Percentiles rank a stretch among this genome's conserved stretches.
Evolutionary conservation across 2,113 vertebrate species (phyloP).

Genomic region (Euleptes europaea): DNA sequence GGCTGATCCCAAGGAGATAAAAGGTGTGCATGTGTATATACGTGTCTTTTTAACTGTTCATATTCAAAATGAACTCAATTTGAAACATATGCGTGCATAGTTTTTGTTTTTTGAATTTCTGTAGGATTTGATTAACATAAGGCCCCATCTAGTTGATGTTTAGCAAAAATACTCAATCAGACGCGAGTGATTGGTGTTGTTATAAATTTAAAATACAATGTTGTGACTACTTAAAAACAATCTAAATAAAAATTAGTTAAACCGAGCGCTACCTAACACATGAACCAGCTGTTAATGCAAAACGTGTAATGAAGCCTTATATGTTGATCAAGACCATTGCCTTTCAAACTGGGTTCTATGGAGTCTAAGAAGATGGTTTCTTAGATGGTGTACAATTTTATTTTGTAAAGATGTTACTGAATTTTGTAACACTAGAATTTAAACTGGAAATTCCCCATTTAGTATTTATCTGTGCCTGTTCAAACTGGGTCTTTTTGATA

Average conservation of each 20-base stretch:
- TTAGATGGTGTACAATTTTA: too few species aligned
- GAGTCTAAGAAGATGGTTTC: not conserved
- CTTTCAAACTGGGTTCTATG: not conserved
- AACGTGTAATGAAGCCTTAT: not conserved
- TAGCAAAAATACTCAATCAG: conserved; percentile 28
- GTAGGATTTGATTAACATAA: conserved; percentile 1
- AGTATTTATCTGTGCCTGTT: too few species aligned
- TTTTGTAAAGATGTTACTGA: too few species aligned
- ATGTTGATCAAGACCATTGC: not conserved
- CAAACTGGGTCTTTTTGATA: too few species aligned
- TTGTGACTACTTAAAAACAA: conserved; percentile 2
- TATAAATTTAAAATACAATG: not conserved
- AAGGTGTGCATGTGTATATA: fast-evolving
- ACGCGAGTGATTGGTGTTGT: not conserved
- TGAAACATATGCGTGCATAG: fast-evolving
- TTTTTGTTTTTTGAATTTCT: conserved; percentile 1
- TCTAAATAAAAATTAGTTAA: not conserved
- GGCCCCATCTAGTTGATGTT: not conserved
- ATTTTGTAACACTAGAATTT: too few species aligned
- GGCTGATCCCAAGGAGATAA: conserved; percentile 21
- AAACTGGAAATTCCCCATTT: too few species aligned
- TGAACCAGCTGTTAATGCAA: not conserved
- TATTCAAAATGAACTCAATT: conserved; percentile 36
- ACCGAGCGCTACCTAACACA: not conserved
- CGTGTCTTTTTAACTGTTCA: conserved; percentile 10